Percentiles rank a stretch among this genome's conserved stretches.
These are phyloP conservation scores for Ctenopoma multispine DNA, from an alignment of 2,797 vertebrate species.

Conservation along the genomic window DNA sequence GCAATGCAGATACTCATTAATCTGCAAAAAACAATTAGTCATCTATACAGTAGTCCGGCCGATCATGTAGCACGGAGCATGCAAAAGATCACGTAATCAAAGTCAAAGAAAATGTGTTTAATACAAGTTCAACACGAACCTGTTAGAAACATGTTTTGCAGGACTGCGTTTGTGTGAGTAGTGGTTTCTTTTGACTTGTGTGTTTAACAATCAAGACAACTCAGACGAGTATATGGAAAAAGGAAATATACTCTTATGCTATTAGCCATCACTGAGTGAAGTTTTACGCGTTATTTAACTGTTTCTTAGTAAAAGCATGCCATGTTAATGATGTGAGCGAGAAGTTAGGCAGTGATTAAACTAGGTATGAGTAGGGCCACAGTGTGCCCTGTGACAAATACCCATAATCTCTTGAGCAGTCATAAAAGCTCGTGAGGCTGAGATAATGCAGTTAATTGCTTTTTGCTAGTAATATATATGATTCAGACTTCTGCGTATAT, in stretches of 20 bases:
- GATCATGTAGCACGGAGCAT: neutral
- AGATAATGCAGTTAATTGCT: too few relatives aligned
- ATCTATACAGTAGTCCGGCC: too few relatives aligned
- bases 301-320: too few relatives aligned
- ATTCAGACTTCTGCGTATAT: too few relatives aligned
- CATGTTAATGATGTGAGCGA: neutral
- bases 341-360: neutral
- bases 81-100: neutral
- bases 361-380: neutral
- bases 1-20: too few relatives aligned
- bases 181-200: neutral
- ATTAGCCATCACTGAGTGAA: neutral
- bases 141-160: neutral
- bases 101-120: neutral
- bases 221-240: neutral
- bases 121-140: neutral
- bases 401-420: too few relatives aligned
- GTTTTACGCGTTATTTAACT: neutral
- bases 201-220: neutral
- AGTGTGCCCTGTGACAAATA: neutral
- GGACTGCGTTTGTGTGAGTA: neutral
- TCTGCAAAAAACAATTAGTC: too few relatives aligned
- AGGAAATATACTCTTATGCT: too few relatives aligned
- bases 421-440: too few relatives aligned
- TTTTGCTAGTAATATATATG: too few relatives aligned